phyloP scores from a whole-genome alignment of 37 sponge, comb jelly and placozoan genomes.

The Eunapius fragilis region DNA sequence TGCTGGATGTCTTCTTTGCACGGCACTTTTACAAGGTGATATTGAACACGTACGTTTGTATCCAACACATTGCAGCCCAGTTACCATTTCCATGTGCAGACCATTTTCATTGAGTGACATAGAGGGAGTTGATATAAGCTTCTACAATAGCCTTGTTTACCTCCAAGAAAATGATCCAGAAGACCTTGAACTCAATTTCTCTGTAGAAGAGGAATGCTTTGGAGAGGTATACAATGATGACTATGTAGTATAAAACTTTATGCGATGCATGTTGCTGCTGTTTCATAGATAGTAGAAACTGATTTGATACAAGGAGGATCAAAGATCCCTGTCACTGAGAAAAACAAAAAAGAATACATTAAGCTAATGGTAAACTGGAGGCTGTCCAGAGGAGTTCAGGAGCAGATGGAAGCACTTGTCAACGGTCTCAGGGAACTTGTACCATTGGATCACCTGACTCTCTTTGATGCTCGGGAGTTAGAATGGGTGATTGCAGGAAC shows the following conservation, averaged over 20 bases:
- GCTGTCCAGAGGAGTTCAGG: slow-evolving; percentile 53
- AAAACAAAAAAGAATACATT: slow-evolving; percentile 78
- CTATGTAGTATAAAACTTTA: too few species aligned
- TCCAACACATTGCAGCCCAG: too few species aligned
- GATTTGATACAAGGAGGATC: slow-evolving; percentile 73
- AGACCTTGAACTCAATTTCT: slow-evolving; percentile 83
- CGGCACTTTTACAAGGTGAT: slow-evolving; percentile 87
- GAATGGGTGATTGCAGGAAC: slow-evolving; percentile 93
- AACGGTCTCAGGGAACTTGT: slow-evolving; percentile 82
- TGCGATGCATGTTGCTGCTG: not conserved
- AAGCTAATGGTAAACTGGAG: slow-evolving; percentile 88
- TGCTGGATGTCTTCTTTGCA: slow-evolving; percentile 94
- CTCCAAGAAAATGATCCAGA: slow-evolving; percentile 79
- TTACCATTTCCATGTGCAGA: slow-evolving; percentile 14
- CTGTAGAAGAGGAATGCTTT: slow-evolving; percentile 88
- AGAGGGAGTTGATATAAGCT: slow-evolving; percentile 78
- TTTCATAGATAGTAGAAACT: slow-evolving; percentile 34
- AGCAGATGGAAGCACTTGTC: slow-evolving; percentile 64
- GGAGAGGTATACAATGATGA: slow-evolving; percentile 76
- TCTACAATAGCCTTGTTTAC: slow-evolving; percentile 79
- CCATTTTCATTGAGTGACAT: slow-evolving; percentile 68
- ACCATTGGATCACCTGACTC: slow-evolving; percentile 47
- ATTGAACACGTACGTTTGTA: slow-evolving; percentile 46
- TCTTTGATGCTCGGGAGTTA: slow-evolving; percentile 87
- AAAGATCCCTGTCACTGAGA: slow-evolving; percentile 58